Percentiles rank a stretch among this genome's conserved stretches.
These are phyloP conservation scores for Limonius californicus DNA, from an alignment of 1,140 invertebrate genomes.

Conservation along the genomic window DNA sequence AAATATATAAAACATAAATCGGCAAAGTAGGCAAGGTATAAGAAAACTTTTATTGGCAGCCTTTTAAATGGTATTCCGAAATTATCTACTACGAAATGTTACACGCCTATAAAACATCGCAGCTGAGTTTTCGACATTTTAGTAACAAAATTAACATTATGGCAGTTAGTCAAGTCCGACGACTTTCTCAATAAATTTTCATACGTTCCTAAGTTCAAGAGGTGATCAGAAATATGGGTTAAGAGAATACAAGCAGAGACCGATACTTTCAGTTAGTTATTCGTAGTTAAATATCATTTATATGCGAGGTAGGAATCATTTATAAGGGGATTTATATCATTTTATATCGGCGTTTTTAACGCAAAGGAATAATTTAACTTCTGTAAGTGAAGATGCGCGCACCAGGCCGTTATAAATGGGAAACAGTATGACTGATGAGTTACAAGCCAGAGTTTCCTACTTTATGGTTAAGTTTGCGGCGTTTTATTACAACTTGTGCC, in stretches of 20 bases:
- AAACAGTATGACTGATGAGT: not conserved
- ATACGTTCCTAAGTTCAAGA: not conserved
- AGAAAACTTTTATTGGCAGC: no score
- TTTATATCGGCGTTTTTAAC: not conserved
- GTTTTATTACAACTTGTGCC: not conserved
- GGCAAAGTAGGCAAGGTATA: no score
- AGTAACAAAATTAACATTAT: no score
- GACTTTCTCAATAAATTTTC: slow-evolving; percentile 7
- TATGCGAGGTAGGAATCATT: not conserved
- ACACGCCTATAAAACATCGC: no score
- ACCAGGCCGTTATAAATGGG: not conserved
- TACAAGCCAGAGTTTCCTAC: not conserved
- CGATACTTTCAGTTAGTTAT: not conserved
- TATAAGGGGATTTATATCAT: slow-evolving; percentile 9
- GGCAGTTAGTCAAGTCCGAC: not conserved
- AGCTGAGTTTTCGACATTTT: no score
- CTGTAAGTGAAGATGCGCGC: not conserved
- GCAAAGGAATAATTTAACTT: not conserved
- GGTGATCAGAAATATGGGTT: slow-evolving; percentile 12
- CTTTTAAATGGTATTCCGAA: no score
- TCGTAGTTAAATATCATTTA: slow-evolving; percentile 4
- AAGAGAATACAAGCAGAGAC: slow-evolving; percentile 2
- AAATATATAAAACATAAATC: no score
- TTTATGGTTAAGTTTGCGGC: not conserved
- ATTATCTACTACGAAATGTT: no score